phyloP scores from a whole-genome alignment of 1,140 invertebrate genomes.

The Sycobia sp. region DNA sequence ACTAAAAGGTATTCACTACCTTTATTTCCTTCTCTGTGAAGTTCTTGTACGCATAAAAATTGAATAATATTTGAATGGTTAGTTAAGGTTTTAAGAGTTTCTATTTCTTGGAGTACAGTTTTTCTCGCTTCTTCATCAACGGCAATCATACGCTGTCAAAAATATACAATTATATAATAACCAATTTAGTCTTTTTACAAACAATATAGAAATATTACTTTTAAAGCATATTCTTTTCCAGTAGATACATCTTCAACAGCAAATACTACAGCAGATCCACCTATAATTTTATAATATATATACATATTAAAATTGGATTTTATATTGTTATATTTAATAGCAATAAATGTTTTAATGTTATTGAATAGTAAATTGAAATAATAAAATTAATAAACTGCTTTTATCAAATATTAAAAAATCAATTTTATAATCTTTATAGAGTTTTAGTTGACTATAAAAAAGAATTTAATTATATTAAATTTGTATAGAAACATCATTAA shows the following conservation, averaged over 20 bases:
- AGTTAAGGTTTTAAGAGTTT: slow-evolving; percentile 75
- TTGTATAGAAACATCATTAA: too few species aligned
- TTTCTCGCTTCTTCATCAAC: slow-evolving; percentile 79
- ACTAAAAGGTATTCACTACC: slow-evolving; percentile 74
- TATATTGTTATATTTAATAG: not conserved
- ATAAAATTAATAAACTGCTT: too few species aligned
- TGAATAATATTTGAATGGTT: slow-evolving; percentile 83
- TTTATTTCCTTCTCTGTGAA: slow-evolving; percentile 66
- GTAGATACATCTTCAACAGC: slow-evolving; percentile 85
- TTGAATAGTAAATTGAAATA: not conserved
- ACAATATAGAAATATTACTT: slow-evolving; percentile 60
- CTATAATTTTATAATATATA: slow-evolving; percentile 63
- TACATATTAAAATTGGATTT: slow-evolving; percentile 15
- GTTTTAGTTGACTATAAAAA: not conserved
- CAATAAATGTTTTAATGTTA: not conserved
- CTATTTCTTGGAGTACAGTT: slow-evolving; percentile 79
- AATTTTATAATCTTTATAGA: not conserved
- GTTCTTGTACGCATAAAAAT: slow-evolving; percentile 75
- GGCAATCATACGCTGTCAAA: slow-evolving; percentile 72
- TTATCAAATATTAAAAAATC: too few species aligned
- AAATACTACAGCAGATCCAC: slow-evolving; percentile 94
- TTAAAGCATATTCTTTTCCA: slow-evolving; percentile 89
- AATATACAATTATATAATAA: slow-evolving; percentile 22
- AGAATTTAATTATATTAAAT: not conserved
- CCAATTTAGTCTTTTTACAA: slow-evolving; percentile 7